Conservation (phyloP, 2,113 vertebrate genomes). For the Muntiacus muntjak region DNA sequence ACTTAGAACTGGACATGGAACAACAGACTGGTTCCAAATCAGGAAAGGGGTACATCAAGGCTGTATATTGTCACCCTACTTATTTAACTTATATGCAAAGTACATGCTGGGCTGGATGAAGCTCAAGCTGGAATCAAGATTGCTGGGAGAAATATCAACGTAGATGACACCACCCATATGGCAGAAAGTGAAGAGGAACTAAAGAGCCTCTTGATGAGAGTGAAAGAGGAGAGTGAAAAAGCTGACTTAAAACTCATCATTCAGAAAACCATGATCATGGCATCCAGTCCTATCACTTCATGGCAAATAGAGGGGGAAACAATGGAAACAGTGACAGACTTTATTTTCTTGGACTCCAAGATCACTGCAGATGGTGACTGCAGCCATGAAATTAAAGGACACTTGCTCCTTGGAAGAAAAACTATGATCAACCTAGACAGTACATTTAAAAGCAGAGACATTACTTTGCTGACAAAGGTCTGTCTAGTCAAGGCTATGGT, state of each 20-base stretch:
- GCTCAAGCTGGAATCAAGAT: neutral
- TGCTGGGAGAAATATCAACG: fast-evolving
- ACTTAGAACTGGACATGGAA: neutral
- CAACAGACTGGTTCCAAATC: neutral
- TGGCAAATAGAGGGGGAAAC: neutral
- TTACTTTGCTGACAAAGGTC: neutral
- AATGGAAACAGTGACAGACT: neutral
- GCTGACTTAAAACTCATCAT: neutral
- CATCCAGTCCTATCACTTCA: fast-evolving
- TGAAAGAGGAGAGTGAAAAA: neutral
- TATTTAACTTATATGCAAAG: neutral
- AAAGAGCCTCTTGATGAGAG: neutral
- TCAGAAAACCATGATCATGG: neutral
- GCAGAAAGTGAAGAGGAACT: neutral
- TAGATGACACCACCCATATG: neutral
- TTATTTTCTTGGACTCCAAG: neutral
- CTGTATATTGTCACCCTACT: neutral
- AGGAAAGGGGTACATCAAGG: neutral
- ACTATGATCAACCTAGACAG: neutral
- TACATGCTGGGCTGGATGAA: neutral
- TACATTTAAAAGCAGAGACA: neutral
- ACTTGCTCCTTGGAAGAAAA: neutral
- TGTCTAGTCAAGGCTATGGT: neutral
- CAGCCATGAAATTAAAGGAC: neutral
- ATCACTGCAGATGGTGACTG: neutral